phyloP scores from a whole-genome alignment of 1,140 invertebrate species.

The Tetragnatha versicolor region DNA sequence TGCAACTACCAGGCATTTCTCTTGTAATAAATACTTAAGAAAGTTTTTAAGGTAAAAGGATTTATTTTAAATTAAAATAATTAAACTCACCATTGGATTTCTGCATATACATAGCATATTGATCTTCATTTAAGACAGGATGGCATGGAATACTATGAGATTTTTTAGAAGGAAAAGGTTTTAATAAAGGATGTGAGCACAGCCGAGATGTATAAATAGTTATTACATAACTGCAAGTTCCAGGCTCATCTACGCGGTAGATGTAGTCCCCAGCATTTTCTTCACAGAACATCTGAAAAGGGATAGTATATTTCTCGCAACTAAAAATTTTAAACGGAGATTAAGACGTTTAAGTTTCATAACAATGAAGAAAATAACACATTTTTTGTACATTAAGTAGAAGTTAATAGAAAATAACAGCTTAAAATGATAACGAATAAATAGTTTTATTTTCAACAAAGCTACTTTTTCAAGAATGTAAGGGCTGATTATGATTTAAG shows the following conservation, averaged over 20 bases:
- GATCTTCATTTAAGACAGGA: constrained; percentile 69
- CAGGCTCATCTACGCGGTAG: constrained; percentile 66
- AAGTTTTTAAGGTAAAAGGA: no score
- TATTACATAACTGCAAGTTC: constrained; percentile 67
- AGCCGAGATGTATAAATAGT: constrained; percentile 65
- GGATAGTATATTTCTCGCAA: no score
- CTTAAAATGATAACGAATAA: no score
- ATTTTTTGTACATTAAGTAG: background rate
- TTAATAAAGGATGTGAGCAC: constrained; percentile 66
- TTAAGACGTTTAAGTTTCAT: background rate
- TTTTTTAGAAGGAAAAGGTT: constrained; percentile 62
- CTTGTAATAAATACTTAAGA: no score
- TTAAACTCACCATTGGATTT: constrained; percentile 64
- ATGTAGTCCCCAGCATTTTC: constrained; percentile 66
- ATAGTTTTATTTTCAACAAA: no score
- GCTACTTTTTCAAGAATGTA: no score
- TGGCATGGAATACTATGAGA: constrained; percentile 65
- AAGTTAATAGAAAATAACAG: no score
- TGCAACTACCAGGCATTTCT: no score
- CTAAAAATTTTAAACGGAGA: no score
- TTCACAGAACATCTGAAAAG: constrained; percentile 66
- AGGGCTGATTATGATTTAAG: no score
- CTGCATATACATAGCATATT: constrained; percentile 70
- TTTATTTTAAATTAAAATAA: no score
- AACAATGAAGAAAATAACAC: background rate